These are phyloP conservation scores for Sparidentex hasta DNA, from an alignment of 2,797 vertebrate species.

Conservation along the genomic window DNA sequence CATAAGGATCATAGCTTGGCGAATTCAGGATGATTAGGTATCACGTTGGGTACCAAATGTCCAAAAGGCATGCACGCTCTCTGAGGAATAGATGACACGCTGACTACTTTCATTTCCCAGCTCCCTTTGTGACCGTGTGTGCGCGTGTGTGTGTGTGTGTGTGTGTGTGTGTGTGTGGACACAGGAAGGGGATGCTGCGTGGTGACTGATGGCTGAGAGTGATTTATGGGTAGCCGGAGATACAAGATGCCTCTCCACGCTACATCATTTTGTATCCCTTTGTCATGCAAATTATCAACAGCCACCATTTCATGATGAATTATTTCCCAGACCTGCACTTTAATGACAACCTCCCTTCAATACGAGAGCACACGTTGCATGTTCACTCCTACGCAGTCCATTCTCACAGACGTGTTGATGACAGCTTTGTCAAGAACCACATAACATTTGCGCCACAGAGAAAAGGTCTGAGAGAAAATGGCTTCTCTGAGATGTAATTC, in stretches of 20 bases:
- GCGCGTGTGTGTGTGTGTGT: constrained; percentile 14
- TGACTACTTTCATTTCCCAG: constrained; percentile 35
- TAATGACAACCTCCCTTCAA: constrained; percentile 71
- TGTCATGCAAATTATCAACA: constrained; percentile 83
- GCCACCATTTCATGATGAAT: constrained; percentile 77
- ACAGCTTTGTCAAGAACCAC: constrained; percentile 49
- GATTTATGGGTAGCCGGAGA: constrained; percentile 74
- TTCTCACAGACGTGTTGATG: constrained; percentile 53
- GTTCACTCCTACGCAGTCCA: constrained; percentile 50
- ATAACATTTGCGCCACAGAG: constrained; percentile 28
- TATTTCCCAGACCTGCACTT: constrained; percentile 75
- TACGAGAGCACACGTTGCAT: constrained; percentile 18
- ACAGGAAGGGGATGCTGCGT: constrained; percentile 15
- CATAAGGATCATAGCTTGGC: constrained; percentile 17
- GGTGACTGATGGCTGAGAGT: constrained; percentile 74
- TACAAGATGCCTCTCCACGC: constrained; percentile 47
- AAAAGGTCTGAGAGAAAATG: constrained; percentile 26
- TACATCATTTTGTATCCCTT: constrained; percentile 76
- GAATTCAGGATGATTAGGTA: constrained; percentile 43
- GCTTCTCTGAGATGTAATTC: constrained; percentile 41
- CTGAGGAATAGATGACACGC: constrained; percentile 27
- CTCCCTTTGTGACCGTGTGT: constrained; percentile 8
- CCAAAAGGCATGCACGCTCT: constrained; percentile 27
- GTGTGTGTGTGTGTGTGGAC: constrained; percentile 38
- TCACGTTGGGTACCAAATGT: constrained; percentile 24